These are phyloP conservation scores for Uria aalge DNA, from an alignment of 2,113 vertebrate genomes.

Conservation along the genomic window DNA sequence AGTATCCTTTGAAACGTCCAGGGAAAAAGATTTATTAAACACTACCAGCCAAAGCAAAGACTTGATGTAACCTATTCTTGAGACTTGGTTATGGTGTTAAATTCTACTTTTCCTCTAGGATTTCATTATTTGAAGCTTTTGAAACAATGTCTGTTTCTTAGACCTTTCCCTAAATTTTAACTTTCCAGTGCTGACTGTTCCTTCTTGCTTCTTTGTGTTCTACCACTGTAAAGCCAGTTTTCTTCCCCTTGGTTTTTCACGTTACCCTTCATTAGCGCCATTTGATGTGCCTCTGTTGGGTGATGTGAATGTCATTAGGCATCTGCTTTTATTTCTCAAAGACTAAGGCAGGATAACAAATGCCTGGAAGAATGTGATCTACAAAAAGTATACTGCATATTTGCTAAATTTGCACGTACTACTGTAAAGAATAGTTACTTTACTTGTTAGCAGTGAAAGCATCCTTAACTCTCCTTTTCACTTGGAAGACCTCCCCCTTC, in stretches of 20 bases:
- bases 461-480: slow-evolving; percentile 79
- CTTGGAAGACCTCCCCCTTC: slow-evolving; percentile 84
- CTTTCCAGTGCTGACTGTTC: not conserved
- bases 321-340: not conserved
- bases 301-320: not conserved
- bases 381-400: not conserved
- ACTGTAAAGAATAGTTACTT: not conserved
- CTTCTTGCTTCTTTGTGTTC: not conserved
- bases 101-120: not conserved
- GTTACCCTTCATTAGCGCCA: not conserved
- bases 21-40: not conserved
- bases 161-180: not conserved
- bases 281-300: not conserved
- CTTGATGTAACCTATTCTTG: not conserved
- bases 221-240: not conserved
- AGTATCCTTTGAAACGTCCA: slow-evolving; percentile 84
- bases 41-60: not conserved
- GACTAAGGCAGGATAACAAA: not conserved
- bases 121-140: not conserved
- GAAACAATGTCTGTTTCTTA: not conserved
- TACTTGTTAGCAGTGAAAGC: not conserved
- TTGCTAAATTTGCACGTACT: not conserved
- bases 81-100: not conserved
- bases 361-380: not conserved
- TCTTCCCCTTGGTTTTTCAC: not conserved